Conservation (phyloP, 2,113 vertebrate species). For the Orcinus orca region DNA sequence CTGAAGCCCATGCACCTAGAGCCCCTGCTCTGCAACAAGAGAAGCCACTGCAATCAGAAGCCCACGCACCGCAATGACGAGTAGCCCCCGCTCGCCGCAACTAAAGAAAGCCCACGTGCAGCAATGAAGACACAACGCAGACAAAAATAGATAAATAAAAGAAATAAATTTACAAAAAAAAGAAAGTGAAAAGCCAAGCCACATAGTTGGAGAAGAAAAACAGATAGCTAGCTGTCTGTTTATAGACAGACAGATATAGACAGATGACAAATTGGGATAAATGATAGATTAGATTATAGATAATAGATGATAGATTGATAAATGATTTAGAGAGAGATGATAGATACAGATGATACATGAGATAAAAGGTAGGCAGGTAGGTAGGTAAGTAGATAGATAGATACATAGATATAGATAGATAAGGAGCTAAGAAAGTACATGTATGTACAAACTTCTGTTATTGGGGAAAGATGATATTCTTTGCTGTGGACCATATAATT, state of each 20-base stretch:
- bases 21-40: accelerated
- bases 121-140: too few species aligned
- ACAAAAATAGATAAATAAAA: too few species aligned
- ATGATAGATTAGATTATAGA: neutral
- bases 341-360: too few species aligned
- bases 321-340: neutral
- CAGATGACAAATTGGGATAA: neutral
- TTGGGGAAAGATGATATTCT: neutral
- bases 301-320: neutral
- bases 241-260: neutral
- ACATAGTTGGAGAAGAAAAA: neutral
- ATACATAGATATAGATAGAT: neutral
- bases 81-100: too few species aligned
- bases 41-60: neutral
- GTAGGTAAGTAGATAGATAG: neutral
- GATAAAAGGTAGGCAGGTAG: neutral
- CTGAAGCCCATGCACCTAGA: neutral
- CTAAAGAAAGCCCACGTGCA: too few species aligned
- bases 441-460: neutral
- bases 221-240: neutral
- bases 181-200: neutral
- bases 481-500: too few species aligned
- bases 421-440: neutral
- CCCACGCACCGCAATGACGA: too few species aligned
- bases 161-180: neutral